These are phyloP conservation scores for Nothobranchius furzeri DNA, from an alignment of 2,113 vertebrate species.

Conservation along the genomic window DNA sequence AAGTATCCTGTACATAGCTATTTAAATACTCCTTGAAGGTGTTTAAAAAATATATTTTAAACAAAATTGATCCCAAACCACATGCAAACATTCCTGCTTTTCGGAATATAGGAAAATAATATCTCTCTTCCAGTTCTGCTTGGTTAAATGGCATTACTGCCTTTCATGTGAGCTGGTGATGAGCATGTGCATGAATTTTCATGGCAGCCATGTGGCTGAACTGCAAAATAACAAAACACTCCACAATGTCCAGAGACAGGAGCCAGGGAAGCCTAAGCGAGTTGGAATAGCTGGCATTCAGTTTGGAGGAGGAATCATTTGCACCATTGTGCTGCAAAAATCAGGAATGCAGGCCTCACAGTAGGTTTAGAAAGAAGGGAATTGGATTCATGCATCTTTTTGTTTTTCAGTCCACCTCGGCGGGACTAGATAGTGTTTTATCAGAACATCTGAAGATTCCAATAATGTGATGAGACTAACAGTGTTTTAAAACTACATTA, in stretches of 20 bases:
- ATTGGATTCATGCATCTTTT: conserved; percentile 22
- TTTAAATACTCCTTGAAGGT: conserved; percentile 7
- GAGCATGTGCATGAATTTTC: conserved; percentile 42
- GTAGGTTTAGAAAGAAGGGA: conserved; percentile 16
- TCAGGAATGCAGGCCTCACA: conserved; percentile 20
- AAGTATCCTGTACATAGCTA: not conserved
- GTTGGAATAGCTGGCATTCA: conserved; percentile 25
- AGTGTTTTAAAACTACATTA: too few relatives aligned
- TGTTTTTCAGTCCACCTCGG: conserved; percentile 1
- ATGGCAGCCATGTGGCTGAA: conserved; percentile 17
- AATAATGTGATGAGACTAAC: conserved; percentile 24
- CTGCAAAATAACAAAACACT: conserved; percentile 18
- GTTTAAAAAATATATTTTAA: not conserved
- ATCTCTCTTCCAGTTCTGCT: conserved; percentile 9
- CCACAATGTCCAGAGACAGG: conserved; percentile 30
- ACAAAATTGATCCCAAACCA: too few relatives aligned
- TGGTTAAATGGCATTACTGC: conserved; percentile 9
- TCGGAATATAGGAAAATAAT: conserved; percentile 13
- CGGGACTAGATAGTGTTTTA: too few relatives aligned
- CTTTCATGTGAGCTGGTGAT: conserved; percentile 44
- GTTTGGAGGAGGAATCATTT: conserved; percentile 36
- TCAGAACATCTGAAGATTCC: not conserved
- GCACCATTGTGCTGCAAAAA: conserved; percentile 23
- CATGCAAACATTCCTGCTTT: too few relatives aligned
- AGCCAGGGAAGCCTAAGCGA: conserved; percentile 19